Base-by-base conservation (phyloP, 2,888 invertebrate genomes). In the Aphodius granarius region DNA sequence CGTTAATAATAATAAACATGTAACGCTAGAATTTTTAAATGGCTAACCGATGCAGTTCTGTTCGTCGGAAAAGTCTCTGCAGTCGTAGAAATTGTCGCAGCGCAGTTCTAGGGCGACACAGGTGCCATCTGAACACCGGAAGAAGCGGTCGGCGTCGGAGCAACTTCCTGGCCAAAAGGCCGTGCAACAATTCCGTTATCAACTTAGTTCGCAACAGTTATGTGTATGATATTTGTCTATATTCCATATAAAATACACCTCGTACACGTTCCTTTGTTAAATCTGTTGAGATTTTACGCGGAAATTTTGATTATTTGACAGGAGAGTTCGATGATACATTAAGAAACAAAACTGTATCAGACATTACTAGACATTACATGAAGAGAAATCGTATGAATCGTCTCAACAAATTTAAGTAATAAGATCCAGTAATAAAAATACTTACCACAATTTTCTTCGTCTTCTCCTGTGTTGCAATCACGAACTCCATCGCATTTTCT, bases 41-140 rank as follows among this genome's bases (percentile, higher is more conserved):
- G 79, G 88, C 90, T 89, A 89, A 90, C 89, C 89, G 89, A 92
- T 90, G 91, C 95, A 96, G 89, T 94, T 94, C 89, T 95, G 94
- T 89, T 96, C 95, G 87, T 96, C 95, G 85, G 95, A 94, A 91
- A 94, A 95, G 91, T 95, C 95, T 89, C 91, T 91, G 91, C 95
- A 95, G 91, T 95, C 95, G 91, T 95, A 95, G 89, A 91, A 91
- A 90, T 94, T 94, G 91, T 97, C 95, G 90, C 97, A 96, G 86
- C 93, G 93, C 84, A 93, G 92, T 81, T 90, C 88, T 86, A 91
- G 89, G 80, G 93, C 93, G 86, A 97, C 93, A 90, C 96, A 97
- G 86, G 90, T 90, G 85, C 92, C 91, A 89, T 94, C 92, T 81
- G 86, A 85, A 85, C 90, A 90, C 68, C 20, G 68, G 86, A 87